phyloP scores from a whole-genome alignment of 2,888 invertebrate species.

The Synergus gifuensis region DNA sequence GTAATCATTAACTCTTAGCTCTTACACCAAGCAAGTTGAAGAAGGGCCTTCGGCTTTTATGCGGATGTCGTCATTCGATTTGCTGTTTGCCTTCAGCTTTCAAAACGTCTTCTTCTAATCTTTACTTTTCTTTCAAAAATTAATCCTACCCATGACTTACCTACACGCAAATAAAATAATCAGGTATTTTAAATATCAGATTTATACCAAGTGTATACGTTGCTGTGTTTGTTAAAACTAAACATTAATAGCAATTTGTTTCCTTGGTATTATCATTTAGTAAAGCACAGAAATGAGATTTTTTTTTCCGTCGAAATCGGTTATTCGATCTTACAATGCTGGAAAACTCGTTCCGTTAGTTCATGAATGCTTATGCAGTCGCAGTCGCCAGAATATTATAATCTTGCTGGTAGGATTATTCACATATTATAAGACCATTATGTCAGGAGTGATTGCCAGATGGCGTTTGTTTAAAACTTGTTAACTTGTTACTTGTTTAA shows the following conservation, averaged over 20 bases:
- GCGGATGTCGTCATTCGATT: conserved; percentile 7
- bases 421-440: not conserved
- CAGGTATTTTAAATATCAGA: not conserved
- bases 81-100: conserved; percentile 7
- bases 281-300: not conserved
- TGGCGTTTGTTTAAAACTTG: not conserved
- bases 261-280: not conserved
- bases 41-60: not conserved
- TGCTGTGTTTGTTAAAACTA: not conserved
- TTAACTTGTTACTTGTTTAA: too few species aligned
- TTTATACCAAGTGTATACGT: too few species aligned
- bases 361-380: conserved; percentile 7
- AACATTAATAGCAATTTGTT: not conserved
- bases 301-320: not conserved
- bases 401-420: not conserved
- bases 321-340: conserved; percentile 2
- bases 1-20: not conserved
- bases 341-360: conserved; percentile 7
- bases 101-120: not conserved
- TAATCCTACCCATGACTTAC: not conserved
- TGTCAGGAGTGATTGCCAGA: not conserved
- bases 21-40: too few species aligned
- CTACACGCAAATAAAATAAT: not conserved
- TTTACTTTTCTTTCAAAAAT: not conserved
- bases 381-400: conserved; percentile 2